Conservation (phyloP, 2,797 vertebrate genomes). For the Aeoliscus strigatus region DNA sequence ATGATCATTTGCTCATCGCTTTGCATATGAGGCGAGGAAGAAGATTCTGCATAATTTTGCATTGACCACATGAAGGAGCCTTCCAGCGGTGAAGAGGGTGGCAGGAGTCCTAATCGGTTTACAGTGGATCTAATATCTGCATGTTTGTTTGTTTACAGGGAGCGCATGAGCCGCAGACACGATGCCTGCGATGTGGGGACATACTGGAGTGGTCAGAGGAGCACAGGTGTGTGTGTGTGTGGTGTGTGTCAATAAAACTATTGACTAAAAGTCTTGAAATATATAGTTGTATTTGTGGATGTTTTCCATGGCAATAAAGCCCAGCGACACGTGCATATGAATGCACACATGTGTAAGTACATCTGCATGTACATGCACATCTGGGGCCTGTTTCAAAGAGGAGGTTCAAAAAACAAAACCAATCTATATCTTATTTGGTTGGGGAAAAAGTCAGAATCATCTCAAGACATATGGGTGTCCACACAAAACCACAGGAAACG, state of each 20-base stretch:
- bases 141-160: conserved; percentile 54
- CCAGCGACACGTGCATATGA: too few species aligned
- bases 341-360: too few species aligned
- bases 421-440: too few species aligned
- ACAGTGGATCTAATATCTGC: conserved; percentile 16
- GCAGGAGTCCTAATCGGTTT: conserved; percentile 28
- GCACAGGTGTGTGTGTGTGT: conserved; percentile 56
- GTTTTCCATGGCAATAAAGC: too few species aligned
- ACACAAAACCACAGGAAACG: too few species aligned
- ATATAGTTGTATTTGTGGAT: too few species aligned
- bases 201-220: conserved; percentile 66
- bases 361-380: too few species aligned
- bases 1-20: conserved; percentile 41
- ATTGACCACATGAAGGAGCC: conserved; percentile 58
- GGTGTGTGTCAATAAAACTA: not conserved
- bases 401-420: too few species aligned
- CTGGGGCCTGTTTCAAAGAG: too few species aligned
- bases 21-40: conserved; percentile 72
- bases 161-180: conserved; percentile 48
- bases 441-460: too few species aligned
- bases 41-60: conserved; percentile 69
- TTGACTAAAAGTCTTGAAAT: too few species aligned
- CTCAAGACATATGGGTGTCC: too few species aligned
- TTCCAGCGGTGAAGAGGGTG: conserved; percentile 7
- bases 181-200: conserved; percentile 70